Conservation (phyloP, 2,797 vertebrate genomes). For the Sebastes flavidus region DNA sequence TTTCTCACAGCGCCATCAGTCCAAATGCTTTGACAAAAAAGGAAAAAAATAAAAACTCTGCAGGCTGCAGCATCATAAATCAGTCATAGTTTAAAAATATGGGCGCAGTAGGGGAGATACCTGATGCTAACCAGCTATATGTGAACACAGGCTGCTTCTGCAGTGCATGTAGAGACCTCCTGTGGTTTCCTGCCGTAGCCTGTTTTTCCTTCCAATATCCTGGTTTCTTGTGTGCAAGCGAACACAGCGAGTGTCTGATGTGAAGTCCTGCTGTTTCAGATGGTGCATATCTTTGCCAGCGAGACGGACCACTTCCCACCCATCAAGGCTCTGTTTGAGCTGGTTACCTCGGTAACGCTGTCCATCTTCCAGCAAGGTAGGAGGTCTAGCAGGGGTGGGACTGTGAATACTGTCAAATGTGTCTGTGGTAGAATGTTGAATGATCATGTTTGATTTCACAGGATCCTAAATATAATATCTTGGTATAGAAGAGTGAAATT, state of each 20-base stretch:
- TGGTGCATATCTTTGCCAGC: constrained; percentile 98
- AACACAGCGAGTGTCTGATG: constrained; percentile 18
- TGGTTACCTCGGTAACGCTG: constrained; percentile 96
- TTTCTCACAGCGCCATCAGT: neutral
- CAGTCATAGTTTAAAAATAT: neutral
- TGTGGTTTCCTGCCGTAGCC: neutral
- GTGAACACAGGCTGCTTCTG: neutral
- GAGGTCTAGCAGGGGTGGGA: constrained; percentile 63
- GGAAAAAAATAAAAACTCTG: neutral
- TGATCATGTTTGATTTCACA: constrained; percentile 20
- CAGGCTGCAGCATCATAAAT: neutral
- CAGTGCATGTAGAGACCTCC: neutral
- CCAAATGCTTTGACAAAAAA: neutral
- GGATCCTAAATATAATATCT: neutral
- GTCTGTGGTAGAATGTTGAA: constrained; percentile 16
- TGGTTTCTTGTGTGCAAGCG: neutral
- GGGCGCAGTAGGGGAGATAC: neutral
- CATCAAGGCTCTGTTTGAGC: constrained; percentile 97
- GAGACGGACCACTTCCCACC: constrained; percentile 96
- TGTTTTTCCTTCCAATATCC: neutral
- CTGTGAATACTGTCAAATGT: constrained; percentile 40
- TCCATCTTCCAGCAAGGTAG: constrained; percentile 99
- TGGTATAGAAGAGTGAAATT: neutral
- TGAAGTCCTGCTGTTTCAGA: constrained; percentile 80
- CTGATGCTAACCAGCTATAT: neutral